phyloP scores from a whole-genome alignment of 2,113 vertebrate genomes.

The Genyomyrus donnyi region DNA sequence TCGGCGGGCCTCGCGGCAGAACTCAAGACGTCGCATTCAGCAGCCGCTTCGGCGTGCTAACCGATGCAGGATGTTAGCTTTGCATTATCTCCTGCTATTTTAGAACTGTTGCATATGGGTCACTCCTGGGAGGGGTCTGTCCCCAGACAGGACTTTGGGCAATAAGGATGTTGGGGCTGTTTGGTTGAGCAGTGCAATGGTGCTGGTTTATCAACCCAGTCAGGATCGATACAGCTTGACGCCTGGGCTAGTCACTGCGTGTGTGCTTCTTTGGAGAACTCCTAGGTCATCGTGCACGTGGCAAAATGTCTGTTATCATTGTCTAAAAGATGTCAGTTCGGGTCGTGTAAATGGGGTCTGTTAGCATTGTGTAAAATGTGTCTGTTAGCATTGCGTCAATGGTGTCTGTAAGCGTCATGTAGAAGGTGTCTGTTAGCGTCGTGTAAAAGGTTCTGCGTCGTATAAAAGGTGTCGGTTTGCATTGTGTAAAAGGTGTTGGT shows the following conservation, averaged over 20 bases:
- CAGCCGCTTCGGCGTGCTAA: constrained; percentile 42
- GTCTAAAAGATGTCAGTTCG: neutral
- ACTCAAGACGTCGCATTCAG: neutral
- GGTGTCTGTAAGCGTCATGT: neutral
- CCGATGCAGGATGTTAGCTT: constrained; percentile 48
- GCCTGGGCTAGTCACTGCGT: neutral
- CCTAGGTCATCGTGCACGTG: neutral
- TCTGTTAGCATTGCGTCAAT: neutral
- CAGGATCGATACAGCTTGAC: neutral
- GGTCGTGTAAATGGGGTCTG: neutral
- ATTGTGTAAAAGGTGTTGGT: neutral
- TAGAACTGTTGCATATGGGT: constrained; percentile 26
- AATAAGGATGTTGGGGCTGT: constrained; percentile 8
- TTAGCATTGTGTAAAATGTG: neutral
- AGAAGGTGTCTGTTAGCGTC: neutral
- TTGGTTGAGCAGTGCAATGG: neutral
- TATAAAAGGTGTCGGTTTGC: neutral
- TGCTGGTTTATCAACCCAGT: neutral
- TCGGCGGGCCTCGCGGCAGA: neutral
- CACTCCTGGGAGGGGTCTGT: constrained; percentile 33
- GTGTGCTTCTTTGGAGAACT: neutral
- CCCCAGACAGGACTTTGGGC: constrained; percentile 35
- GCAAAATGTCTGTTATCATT: neutral
- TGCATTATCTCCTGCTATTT: constrained; percentile 35
- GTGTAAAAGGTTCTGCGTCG: too few species aligned